These are phyloP conservation scores for Heliconius eleuchia DNA, from an alignment of 1,140 invertebrate species.

Conservation along the genomic window DNA sequence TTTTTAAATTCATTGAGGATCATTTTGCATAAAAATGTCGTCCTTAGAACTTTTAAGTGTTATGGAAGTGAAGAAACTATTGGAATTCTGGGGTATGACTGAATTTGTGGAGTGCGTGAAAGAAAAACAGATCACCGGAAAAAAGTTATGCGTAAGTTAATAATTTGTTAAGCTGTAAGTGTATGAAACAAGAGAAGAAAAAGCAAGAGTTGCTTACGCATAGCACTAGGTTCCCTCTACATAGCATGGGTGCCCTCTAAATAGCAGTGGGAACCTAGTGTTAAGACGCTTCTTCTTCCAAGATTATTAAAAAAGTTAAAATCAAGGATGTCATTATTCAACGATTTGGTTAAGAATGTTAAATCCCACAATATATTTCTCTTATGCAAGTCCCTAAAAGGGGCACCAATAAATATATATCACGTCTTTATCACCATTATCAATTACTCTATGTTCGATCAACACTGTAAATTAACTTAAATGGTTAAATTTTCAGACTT, in stretches of 20 bases:
- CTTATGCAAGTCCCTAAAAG: not conserved
- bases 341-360: not conserved
- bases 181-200: too few relatives aligned
- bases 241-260: too few relatives aligned
- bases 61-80: conserved; percentile 52
- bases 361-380: not conserved
- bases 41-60: conserved; percentile 44
- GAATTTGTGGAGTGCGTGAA: conserved; percentile 64
- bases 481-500: conserved; percentile 31
- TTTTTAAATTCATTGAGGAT: not conserved
- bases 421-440: conserved; percentile 26
- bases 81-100: conserved; percentile 55
- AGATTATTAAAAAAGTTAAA: not conserved
- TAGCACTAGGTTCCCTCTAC: too few relatives aligned
- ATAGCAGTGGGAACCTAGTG: too few relatives aligned
- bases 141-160: conserved; percentile 61
- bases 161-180: too few relatives aligned
- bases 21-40: not conserved
- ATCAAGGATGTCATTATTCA: not conserved
- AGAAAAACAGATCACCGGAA: conserved; percentile 61
- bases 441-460: conserved; percentile 37
- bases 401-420: conserved; percentile 26
- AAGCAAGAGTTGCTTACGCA: too few relatives aligned
- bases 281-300: too few relatives aligned
- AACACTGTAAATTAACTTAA: conserved; percentile 35